Conservation (phyloP, 2,888 invertebrate genomes). For the Pharmacophagus antenor region DNA sequence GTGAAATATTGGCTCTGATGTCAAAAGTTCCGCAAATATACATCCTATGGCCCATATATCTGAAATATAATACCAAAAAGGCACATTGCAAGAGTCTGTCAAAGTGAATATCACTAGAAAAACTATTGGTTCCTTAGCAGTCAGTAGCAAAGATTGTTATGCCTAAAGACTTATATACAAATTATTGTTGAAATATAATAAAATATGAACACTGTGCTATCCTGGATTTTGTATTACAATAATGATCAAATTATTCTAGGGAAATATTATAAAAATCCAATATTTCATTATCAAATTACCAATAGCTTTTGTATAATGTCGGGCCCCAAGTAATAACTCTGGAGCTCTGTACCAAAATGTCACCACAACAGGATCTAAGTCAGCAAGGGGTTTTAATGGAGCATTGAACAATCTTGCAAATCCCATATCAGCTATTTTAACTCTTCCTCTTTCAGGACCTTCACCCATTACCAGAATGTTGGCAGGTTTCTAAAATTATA, state of each 20-base stretch:
- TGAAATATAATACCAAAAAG: constrained; percentile 52
- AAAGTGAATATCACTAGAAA: too few relatives aligned
- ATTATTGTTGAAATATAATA: too few relatives aligned
- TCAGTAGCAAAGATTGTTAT: not conserved
- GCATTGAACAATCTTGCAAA: constrained; percentile 99
- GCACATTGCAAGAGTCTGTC: not conserved
- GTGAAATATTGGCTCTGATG: constrained; percentile 99
- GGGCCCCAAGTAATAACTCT: constrained; percentile 94
- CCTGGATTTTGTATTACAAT: too few relatives aligned
- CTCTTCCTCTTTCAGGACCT: constrained; percentile 96
- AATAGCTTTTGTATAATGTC: constrained; percentile 99
- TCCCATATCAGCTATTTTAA: constrained; percentile 99
- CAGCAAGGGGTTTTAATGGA: constrained; percentile 97
- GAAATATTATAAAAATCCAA: not conserved
- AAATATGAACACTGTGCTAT: too few relatives aligned
- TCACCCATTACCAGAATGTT: constrained; percentile 99
- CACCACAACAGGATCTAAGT: constrained; percentile 99
- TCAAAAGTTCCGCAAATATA: constrained; percentile 99
- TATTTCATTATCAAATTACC: constrained; percentile 73
- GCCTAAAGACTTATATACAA: too few relatives aligned
- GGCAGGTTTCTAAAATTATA: constrained; percentile 90
- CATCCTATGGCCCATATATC: constrained; percentile 99
- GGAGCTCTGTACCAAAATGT: constrained; percentile 99
- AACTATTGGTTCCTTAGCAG: not conserved
- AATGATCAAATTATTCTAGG: too few relatives aligned